Conservation (phyloP, 1,140 invertebrate species). For the Meteorus sp. region DNA sequence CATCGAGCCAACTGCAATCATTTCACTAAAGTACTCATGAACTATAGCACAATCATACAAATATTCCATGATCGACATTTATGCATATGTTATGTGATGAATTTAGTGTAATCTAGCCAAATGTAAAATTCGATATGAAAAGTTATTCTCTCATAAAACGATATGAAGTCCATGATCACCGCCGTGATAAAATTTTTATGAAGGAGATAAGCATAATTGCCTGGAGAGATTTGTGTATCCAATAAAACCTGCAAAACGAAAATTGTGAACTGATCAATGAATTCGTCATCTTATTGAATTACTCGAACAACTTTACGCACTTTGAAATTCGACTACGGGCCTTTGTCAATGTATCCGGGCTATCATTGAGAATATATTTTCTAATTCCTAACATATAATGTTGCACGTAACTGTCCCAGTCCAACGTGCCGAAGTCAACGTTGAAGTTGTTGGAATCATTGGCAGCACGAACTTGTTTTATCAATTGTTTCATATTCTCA, state of each 20-base stretch:
- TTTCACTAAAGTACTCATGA: no score
- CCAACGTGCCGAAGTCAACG: constrained; percentile 62
- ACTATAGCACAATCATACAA: no score
- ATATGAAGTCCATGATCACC: constrained; percentile 36
- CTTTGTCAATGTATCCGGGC: constrained; percentile 64
- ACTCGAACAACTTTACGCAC: constrained; percentile 47
- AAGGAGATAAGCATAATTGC: constrained; percentile 43
- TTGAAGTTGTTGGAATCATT: constrained; percentile 66
- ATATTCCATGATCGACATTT: no score
- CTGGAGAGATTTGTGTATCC: constrained; percentile 49
- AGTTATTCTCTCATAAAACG: no score
- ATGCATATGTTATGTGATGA: no score
- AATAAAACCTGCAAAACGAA: constrained; percentile 50
- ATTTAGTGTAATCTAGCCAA: no score
- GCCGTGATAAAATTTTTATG: constrained; percentile 41
- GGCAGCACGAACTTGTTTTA: constrained; percentile 60
- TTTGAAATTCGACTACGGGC: constrained; percentile 70
- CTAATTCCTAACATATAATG: constrained; percentile 79
- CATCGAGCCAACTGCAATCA: no score
- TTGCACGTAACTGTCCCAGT: constrained; percentile 72
- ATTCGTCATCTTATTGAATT: not conserved
- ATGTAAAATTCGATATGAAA: no score
- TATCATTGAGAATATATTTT: constrained; percentile 78
- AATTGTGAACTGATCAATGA: constrained; percentile 11
- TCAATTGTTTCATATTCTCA: constrained; percentile 72